phyloP scores from a whole-genome alignment of 2,113 vertebrate genomes.

The Pollachius pollachius region DNA sequence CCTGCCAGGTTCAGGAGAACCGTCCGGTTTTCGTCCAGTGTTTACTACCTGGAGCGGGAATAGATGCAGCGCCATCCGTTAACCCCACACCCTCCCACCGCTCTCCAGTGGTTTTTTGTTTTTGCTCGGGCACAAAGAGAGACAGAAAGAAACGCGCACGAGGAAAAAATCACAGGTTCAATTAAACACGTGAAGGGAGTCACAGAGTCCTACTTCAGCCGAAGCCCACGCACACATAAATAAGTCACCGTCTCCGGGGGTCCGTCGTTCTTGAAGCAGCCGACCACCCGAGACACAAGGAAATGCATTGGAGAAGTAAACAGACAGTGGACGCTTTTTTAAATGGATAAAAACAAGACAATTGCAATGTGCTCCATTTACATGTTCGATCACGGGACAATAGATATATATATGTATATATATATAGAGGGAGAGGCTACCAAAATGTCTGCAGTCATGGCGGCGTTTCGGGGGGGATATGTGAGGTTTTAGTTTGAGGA shows the following conservation, averaged over 20 bases:
- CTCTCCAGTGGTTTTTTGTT: neutral
- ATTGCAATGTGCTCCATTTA: conserved; percentile 55
- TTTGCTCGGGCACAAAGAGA: too few species aligned
- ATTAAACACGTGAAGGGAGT: too few species aligned
- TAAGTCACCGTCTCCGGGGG: conserved; percentile 36
- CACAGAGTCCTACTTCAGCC: too few species aligned
- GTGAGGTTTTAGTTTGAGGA: conserved; percentile 42
- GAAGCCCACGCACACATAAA: neutral
- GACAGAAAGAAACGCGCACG: too few species aligned
- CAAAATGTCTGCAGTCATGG: conserved; percentile 41
- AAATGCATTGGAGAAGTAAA: conserved; percentile 48
- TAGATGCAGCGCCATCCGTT: conserved; percentile 18
- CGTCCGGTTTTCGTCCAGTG: conserved; percentile 51
- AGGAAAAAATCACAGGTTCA: conserved; percentile 8
- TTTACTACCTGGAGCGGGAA: conserved; percentile 40
- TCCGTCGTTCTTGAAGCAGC: conserved; percentile 26
- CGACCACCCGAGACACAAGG: conserved; percentile 21
- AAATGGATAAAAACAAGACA: conserved; percentile 42
- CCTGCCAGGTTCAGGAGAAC: neutral
- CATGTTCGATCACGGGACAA: conserved; percentile 31
- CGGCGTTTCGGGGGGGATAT: conserved; percentile 18
- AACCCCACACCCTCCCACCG: conserved; percentile 35
- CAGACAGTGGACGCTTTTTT: conserved; percentile 38
- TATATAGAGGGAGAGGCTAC: neutral
- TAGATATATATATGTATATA: conserved; percentile 3